These are phyloP conservation scores for Arvicola amphibius DNA, from an alignment of 2,797 vertebrate genomes.

Conservation along the genomic window DNA sequence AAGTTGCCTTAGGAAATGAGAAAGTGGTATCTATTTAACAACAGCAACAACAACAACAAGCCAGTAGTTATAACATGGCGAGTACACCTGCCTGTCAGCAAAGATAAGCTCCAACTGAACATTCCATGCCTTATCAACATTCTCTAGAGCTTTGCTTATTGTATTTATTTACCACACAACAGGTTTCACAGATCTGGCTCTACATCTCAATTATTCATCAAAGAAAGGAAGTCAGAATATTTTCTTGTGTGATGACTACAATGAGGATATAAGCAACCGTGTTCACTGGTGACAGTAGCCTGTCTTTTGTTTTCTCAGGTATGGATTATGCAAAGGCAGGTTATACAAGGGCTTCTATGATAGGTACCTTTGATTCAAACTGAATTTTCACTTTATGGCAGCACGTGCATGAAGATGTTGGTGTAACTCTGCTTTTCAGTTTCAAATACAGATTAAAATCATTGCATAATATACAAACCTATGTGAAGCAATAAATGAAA, in stretches of 20 bases:
- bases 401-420: accelerated
- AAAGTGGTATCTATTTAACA: neutral
- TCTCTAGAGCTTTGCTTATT: neutral
- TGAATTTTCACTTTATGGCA: neutral
- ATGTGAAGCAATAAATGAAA: neutral
- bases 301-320: neutral
- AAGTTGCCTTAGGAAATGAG: neutral
- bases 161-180: neutral
- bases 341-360: neutral
- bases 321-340: neutral
- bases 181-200: neutral
- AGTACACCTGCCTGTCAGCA: neutral
- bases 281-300: neutral
- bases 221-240: neutral
- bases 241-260: neutral
- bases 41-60: neutral
- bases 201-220: neutral
- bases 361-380: neutral
- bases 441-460: neutral
- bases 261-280: neutral
- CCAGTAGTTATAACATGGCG: neutral
- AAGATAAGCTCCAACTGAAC: conserved; percentile 7
- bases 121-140: neutral
- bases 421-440: neutral
- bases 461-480: neutral